These are phyloP conservation scores for Prionace glauca DNA, from an alignment of 2,797 vertebrate species.

Conservation along the genomic window DNA sequence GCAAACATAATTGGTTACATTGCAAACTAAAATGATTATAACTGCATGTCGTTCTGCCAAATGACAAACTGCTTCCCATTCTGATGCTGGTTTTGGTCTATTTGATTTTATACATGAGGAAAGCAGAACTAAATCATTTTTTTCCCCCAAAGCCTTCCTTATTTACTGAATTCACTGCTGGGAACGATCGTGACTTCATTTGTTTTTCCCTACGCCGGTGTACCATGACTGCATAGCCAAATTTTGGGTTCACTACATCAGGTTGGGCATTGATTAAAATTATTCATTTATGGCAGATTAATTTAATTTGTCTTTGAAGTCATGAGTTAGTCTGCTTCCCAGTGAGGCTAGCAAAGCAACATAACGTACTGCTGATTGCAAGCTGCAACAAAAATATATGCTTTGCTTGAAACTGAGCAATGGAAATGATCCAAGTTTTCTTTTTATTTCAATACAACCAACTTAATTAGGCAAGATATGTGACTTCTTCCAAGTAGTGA, in stretches of 20 bases:
- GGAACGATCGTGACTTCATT: background rate
- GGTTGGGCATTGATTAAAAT: background rate
- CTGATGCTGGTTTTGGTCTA: background rate
- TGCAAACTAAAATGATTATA: slow-evolving; percentile 1
- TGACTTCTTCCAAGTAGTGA: background rate
- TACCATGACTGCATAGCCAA: background rate
- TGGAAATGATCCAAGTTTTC: background rate
- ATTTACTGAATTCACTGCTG: background rate
- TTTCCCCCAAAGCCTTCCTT: background rate
- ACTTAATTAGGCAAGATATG: background rate
- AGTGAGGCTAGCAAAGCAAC: background rate
- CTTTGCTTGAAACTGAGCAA: background rate
- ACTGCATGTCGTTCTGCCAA: background rate
- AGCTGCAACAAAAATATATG: background rate
- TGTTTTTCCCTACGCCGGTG: background rate
- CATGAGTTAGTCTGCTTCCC: background rate
- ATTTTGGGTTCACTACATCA: background rate
- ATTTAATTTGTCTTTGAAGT: background rate
- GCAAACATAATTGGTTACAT: slow-evolving; percentile 2
- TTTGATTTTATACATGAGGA: background rate
- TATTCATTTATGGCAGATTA: background rate
- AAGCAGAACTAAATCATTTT: background rate
- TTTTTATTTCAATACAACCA: background rate
- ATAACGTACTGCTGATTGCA: background rate
- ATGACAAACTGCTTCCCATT: background rate